Evolutionary conservation across 1,140 invertebrate species (phyloP).

Genomic region (Epicauta chinensis): DNA sequence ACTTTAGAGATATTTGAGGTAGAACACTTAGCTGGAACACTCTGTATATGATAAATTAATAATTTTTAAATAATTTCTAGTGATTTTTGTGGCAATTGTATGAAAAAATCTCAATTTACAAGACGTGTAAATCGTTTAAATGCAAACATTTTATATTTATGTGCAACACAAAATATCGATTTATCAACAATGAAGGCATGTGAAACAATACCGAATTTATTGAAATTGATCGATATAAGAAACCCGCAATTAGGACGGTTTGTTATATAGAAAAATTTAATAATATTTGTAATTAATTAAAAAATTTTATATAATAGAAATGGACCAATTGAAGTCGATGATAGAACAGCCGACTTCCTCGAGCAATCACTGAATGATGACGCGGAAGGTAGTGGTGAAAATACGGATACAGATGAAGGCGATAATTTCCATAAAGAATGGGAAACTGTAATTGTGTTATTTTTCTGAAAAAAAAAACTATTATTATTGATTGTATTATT

Average conservation of each 20-base stretch:
- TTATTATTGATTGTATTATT: background rate
- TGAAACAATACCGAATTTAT: conserved; percentile 67
- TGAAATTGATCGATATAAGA: conserved; percentile 60
- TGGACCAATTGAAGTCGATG: conserved; percentile 53
- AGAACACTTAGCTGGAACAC: too few species aligned
- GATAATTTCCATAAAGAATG: conserved; percentile 58
- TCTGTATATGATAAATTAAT: too few species aligned
- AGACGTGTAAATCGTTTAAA: conserved; percentile 71
- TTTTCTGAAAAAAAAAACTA: background rate
- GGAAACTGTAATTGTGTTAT: conserved; percentile 55
- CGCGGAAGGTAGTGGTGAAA: conserved; percentile 53
- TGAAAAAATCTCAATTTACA: conserved; percentile 65
- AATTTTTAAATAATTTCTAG: conserved; percentile 45
- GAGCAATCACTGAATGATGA: conserved; percentile 54
- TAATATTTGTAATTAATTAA: background rate
- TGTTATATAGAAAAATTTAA: conserved; percentile 15
- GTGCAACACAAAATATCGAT: conserved; percentile 71
- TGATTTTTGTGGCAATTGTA: conserved; percentile 61
- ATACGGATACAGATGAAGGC: conserved; percentile 63
- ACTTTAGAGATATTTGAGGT: too few species aligned
- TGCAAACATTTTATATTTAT: conserved; percentile 74
- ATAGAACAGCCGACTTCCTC: conserved; percentile 47
- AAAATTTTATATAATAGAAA: conserved; percentile 40
- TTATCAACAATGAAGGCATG: conserved; percentile 56
- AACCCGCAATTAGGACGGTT: conserved; percentile 65